Conservation (phyloP, 2,888 invertebrate species). For the Hemaris fuciformis region DNA sequence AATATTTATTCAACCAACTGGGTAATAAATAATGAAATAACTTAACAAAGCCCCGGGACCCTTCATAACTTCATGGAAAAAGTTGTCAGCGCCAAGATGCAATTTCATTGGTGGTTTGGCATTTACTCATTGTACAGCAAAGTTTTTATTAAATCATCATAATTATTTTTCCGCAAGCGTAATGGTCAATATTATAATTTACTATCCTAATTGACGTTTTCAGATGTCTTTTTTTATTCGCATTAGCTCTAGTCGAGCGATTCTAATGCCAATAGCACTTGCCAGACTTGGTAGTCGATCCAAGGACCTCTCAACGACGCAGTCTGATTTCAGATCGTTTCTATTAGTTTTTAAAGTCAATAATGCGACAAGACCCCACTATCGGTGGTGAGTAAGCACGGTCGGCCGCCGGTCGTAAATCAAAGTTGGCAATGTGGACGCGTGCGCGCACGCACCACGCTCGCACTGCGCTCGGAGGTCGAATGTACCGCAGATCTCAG, state of each 20-base stretch:
- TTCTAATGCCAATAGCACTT: too few species aligned
- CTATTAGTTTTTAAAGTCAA: neutral
- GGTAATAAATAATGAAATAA: neutral
- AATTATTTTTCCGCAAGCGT: too few species aligned
- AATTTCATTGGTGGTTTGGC: neutral
- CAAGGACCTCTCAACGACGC: too few species aligned
- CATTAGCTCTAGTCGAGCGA: too few species aligned
- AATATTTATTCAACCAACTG: neutral
- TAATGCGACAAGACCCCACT: neutral
- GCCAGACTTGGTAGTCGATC: too few species aligned
- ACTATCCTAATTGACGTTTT: too few species aligned
- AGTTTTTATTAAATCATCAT: neutral
- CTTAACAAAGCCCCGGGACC: neutral
- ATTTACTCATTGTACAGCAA: neutral
- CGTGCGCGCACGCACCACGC: constrained; percentile 24
- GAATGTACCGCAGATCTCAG: constrained; percentile 10
- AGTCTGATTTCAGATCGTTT: too few species aligned
- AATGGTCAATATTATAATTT: too few species aligned
- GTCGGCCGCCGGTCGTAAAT: constrained; percentile 34
- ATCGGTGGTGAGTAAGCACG: neutral
- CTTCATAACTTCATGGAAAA: neutral
- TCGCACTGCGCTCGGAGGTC: constrained; percentile 13
- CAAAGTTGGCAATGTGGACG: constrained; percentile 33
- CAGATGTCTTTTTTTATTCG: too few species aligned
- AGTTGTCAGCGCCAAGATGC: neutral